Evolutionary conservation across 1,140 invertebrate genomes (phyloP), one percentile per base, ranked within the genome.

Genomic region (Bombus ignitus): DNA sequence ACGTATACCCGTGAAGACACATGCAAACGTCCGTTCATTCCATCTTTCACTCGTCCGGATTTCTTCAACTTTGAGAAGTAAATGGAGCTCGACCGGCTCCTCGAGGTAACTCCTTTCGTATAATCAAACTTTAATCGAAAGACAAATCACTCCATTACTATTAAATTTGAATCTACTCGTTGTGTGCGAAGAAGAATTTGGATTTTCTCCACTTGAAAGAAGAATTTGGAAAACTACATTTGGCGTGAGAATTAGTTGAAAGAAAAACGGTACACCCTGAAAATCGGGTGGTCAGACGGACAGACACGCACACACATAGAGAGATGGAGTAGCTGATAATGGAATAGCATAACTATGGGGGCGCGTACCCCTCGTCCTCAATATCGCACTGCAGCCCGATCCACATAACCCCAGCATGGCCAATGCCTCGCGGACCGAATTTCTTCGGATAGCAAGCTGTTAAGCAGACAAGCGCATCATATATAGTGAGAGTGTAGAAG

Each of bases 401-500:
- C 91, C 94, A 95, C 87, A 97, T 96, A 90, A 97, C 96, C 88
- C 96, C 96, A 80, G 97, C 97, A 94, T 97, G 98, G 89, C 98
- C 98, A 93, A 98, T 97, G 87, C 97, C 97, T 95, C 98, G 97
- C 89, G 98, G 98, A 88, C 98, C 98, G 94, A 96, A 98, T 95
- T 97, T 97, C 95, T 97, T 97, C 91, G 96, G 95, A 95, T 97
- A 97, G 95, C 96, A 97, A 95, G 96, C 96, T 96, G 95, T 94
- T 94, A 94, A 96, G 94, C 94, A 95, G 92, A 95, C 87, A 95
- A 95, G 95, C 94, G 93, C 91, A 94, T 94, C 92, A 93, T 94
- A 93, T 88, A 92, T 93, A 93, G 89, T 94, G 83, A 94, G 89
- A 92, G 87, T 89, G 88, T 92, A 92, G 89, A 94, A 93, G 93